phyloP scores from a whole-genome alignment of 2,888 invertebrate species.

The Ceraclea dissimilis region DNA sequence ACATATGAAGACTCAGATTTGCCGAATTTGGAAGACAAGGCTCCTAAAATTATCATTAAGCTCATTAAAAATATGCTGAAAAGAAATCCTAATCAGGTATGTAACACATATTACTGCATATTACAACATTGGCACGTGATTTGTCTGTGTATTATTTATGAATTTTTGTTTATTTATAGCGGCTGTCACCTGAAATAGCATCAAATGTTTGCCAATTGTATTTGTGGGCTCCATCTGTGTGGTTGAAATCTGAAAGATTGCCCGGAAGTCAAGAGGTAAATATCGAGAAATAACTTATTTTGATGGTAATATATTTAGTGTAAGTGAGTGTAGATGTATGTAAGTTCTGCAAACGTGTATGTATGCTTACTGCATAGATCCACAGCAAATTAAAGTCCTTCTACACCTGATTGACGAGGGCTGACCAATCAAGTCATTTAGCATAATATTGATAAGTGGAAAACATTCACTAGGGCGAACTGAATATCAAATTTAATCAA shows the following conservation, averaged over 20 bases:
- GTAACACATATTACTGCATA: constrained; percentile 6
- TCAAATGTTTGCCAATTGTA: constrained; percentile 67
- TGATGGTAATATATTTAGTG: neutral
- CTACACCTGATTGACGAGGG: too few relatives aligned
- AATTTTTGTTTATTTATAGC: constrained; percentile 28
- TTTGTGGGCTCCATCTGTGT: constrained; percentile 66
- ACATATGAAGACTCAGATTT: constrained; percentile 57
- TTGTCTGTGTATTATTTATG: too few relatives aligned
- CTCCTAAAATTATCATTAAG: constrained; percentile 49
- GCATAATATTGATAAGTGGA: too few relatives aligned
- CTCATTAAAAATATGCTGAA: constrained; percentile 56
- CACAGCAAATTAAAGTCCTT: too few relatives aligned
- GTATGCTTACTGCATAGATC: neutral
- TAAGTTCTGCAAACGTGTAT: too few relatives aligned
- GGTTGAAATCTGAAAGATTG: constrained; percentile 49
- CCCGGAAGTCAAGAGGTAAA: constrained; percentile 57
- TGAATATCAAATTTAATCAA: too few relatives aligned
- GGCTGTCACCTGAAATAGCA: constrained; percentile 48
- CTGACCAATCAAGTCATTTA: too few relatives aligned
- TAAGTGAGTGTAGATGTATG: neutral
- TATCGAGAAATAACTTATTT: too few relatives aligned
- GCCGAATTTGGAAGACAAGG: constrained; percentile 49
- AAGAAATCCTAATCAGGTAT: constrained; percentile 54
- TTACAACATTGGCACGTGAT: too few relatives aligned
- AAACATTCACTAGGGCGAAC: too few relatives aligned